A percentile compares a stretch with the other conserved stretches of the same genome.
These are phyloP conservation scores for Mellilla xanthometata DNA, from an alignment of 2,888 invertebrate species.

Conservation along the genomic window DNA sequence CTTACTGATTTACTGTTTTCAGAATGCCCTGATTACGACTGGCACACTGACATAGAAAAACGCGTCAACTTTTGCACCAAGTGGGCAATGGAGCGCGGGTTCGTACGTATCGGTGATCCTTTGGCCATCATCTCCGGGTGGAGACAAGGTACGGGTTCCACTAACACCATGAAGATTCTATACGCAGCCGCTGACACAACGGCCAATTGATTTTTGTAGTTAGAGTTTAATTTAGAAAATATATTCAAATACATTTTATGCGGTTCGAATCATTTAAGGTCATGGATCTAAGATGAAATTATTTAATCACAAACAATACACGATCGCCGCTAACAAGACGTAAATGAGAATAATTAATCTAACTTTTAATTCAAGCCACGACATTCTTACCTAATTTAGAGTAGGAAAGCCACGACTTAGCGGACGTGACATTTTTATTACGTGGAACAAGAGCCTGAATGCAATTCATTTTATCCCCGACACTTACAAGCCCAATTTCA, in stretches of 20 bases:
- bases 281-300: too few species aligned
- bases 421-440: conserved; percentile 11
- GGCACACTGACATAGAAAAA: conserved; percentile 83
- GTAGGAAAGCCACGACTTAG: background rate
- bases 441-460: conserved; percentile 8
- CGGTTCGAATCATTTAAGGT: too few species aligned
- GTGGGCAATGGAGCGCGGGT: conserved; percentile 84
- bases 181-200: conserved; percentile 66
- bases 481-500: conserved; percentile 19
- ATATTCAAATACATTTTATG: background rate
- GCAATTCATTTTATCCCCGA: conserved; percentile 18
- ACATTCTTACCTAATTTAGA: background rate
- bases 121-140: conserved; percentile 88
- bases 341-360: too few species aligned
- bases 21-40: conserved; percentile 74
- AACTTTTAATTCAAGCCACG: background rate
- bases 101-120: conserved; percentile 86
- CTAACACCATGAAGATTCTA: conserved; percentile 86
- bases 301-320: too few species aligned
- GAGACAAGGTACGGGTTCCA: conserved; percentile 85
- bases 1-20: conserved; percentile 11
- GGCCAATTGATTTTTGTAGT: background rate
- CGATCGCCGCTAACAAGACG: too few species aligned
- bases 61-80: conserved; percentile 83
- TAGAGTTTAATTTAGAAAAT: conserved; percentile 8